phyloP scores from a whole-genome alignment of 2,113 vertebrate genomes.

The Megaleporinus macrocephalus region DNA sequence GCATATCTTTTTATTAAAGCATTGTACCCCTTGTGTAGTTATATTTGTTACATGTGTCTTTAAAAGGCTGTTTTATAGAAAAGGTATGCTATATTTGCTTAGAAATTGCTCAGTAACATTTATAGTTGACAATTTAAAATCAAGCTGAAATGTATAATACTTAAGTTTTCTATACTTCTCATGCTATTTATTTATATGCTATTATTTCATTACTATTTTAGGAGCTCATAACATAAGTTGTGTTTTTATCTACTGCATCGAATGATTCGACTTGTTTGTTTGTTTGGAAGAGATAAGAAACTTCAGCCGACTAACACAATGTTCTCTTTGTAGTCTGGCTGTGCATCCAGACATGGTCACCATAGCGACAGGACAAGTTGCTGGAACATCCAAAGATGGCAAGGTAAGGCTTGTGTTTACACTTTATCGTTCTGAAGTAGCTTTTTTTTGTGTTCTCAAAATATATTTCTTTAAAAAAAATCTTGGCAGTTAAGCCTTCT shows the following conservation, averaged over 20 bases:
- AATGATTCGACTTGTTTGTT: too few species aligned
- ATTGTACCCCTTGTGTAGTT: background rate
- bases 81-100: background rate
- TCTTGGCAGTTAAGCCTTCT: too few species aligned
- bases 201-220: background rate
- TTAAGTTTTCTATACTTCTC: background rate
- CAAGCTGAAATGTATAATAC: background rate
- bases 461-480: too few species aligned
- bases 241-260: background rate
- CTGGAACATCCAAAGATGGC: slow-evolving; percentile 89
- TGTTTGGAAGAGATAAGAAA: slow-evolving; percentile 7
- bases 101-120: background rate
- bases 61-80: background rate
- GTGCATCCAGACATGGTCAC: slow-evolving; percentile 94
- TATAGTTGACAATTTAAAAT: background rate
- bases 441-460: background rate
- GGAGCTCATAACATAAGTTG: background rate
- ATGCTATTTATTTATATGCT: background rate
- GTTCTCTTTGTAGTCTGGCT: slow-evolving; percentile 77
- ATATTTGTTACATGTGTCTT: background rate
- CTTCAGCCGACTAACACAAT: slow-evolving; percentile 27
- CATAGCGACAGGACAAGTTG: slow-evolving; percentile 91
- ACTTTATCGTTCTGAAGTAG: background rate
- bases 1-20: background rate
- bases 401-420: slow-evolving; percentile 77